Evolutionary conservation across 2,888 invertebrate species (phyloP).

Genomic region (Laothoe populi): DNA sequence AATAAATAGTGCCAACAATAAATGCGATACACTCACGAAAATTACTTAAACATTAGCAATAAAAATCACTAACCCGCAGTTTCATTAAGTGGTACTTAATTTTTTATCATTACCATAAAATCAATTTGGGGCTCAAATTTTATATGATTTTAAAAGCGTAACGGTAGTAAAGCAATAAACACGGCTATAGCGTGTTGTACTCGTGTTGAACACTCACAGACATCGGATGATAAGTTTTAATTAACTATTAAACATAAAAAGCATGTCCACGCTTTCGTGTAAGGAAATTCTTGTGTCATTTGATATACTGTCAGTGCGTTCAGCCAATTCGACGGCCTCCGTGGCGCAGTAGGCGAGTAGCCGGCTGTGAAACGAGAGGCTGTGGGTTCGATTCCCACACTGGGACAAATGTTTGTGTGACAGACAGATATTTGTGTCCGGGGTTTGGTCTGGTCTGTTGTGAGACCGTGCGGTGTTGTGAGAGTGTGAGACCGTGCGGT

Average conservation of each 20-base stretch:
- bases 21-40: background rate
- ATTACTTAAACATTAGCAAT: background rate
- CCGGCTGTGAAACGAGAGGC: no score
- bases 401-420: no score
- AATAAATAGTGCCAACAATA: background rate
- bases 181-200: conserved; percentile 3
- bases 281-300: conserved; percentile 1
- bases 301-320: background rate
- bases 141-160: conserved; percentile 24
- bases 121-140: conserved; percentile 17
- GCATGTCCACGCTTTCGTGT: conserved; percentile 23
- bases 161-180: conserved; percentile 18
- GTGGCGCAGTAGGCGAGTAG: no score
- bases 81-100: conserved; percentile 15
- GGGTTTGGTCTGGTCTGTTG: no score
- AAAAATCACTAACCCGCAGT: background rate
- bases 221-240: conserved; percentile 26
- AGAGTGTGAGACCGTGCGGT: no score
- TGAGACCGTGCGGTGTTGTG: no score
- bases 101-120: conserved; percentile 12
- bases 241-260: conserved; percentile 28
- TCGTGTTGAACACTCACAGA: conserved; percentile 9
- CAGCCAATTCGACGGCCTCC: background rate
- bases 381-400: no score
- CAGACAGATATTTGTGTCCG: no score